phyloP scores from a whole-genome alignment of 2,113 vertebrate genomes.

The Elanoides forficatus region DNA sequence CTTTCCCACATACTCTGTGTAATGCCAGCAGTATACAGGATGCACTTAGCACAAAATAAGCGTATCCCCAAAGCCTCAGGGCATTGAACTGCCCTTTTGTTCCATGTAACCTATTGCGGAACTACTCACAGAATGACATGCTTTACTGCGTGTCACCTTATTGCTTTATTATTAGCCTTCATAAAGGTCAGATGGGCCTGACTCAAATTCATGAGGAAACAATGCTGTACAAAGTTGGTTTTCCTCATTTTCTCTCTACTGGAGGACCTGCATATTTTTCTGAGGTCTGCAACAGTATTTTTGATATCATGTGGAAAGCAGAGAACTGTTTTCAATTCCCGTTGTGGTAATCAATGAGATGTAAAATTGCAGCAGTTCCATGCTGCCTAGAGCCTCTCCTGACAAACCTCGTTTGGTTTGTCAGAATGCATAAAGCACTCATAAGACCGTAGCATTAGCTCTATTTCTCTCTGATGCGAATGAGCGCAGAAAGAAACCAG shows the following conservation, averaged over 20 bases:
- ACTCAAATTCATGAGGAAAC: neutral
- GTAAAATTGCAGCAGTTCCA: constrained; percentile 67
- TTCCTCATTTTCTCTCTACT: neutral
- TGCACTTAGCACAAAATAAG: neutral
- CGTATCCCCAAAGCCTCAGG: neutral
- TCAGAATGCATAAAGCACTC: constrained; percentile 61
- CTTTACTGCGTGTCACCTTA: neutral
- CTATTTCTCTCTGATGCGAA: constrained; percentile 13
- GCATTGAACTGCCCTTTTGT: constrained; percentile 10
- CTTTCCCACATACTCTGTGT: neutral
- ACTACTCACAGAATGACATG: neutral
- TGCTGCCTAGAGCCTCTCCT: constrained; percentile 61
- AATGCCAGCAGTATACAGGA: neutral
- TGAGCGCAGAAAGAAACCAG: constrained; percentile 24
- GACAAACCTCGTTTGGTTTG: constrained; percentile 61
- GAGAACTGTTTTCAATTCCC: constrained; percentile 33
- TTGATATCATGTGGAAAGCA: constrained; percentile 1
- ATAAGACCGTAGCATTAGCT: constrained; percentile 48
- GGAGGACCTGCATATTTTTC: neutral
- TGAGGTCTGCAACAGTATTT: neutral
- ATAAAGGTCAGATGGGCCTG: constrained; percentile 13
- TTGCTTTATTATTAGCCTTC: constrained; percentile 48
- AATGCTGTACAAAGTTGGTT: neutral
- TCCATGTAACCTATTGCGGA: constrained; percentile 13
- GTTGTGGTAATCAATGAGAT: constrained; percentile 66